These are phyloP conservation scores for Benitochromis conjunctus DNA, from an alignment of 2,113 vertebrate species.

Conservation along the genomic window DNA sequence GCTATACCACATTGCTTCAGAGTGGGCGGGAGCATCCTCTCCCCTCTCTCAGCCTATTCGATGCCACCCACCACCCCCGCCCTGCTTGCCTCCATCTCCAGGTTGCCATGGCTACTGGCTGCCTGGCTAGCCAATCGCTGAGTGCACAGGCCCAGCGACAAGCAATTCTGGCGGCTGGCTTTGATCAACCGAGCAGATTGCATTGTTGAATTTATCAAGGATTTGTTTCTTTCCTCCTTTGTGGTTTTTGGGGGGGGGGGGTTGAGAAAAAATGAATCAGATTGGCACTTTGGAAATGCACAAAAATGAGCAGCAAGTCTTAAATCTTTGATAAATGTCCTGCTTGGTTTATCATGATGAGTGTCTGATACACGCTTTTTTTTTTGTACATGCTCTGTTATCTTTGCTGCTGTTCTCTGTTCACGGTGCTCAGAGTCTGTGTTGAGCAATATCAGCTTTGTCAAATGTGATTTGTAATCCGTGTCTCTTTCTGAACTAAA, in stretches of 20 bases:
- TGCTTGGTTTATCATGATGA: slow-evolving; percentile 24
- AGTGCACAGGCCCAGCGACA: slow-evolving; percentile 62
- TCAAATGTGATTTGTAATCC: slow-evolving; percentile 8
- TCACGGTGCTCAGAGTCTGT: slow-evolving; percentile 4
- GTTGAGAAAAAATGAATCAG: not conserved
- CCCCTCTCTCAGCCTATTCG: slow-evolving; percentile 28
- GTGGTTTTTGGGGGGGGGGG: not conserved
- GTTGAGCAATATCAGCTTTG: slow-evolving; percentile 4
- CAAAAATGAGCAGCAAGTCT: slow-evolving; percentile 27
- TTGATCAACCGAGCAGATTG: slow-evolving; percentile 63
- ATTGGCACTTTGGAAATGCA: slow-evolving; percentile 22
- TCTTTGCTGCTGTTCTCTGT: slow-evolving; percentile 23
- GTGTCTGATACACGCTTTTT: slow-evolving; percentile 35
- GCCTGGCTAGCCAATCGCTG: slow-evolving; percentile 57
- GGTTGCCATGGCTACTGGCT: slow-evolving; percentile 72
- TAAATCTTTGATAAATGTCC: slow-evolving; percentile 75
- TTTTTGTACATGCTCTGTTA: slow-evolving; percentile 36
- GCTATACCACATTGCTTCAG: slow-evolving; percentile 22
- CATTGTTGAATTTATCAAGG: slow-evolving; percentile 71
- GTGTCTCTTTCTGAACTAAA: slow-evolving; percentile 17
- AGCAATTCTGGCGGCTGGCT: slow-evolving; percentile 55
- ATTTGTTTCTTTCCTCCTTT: slow-evolving; percentile 10
- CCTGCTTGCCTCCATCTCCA: slow-evolving; percentile 54
- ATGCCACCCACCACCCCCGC: slow-evolving; percentile 51
- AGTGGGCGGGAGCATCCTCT: slow-evolving; percentile 58